Base-by-base conservation (phyloP, 2,797 vertebrate species). In the Loriculus beryllinus region DNA sequence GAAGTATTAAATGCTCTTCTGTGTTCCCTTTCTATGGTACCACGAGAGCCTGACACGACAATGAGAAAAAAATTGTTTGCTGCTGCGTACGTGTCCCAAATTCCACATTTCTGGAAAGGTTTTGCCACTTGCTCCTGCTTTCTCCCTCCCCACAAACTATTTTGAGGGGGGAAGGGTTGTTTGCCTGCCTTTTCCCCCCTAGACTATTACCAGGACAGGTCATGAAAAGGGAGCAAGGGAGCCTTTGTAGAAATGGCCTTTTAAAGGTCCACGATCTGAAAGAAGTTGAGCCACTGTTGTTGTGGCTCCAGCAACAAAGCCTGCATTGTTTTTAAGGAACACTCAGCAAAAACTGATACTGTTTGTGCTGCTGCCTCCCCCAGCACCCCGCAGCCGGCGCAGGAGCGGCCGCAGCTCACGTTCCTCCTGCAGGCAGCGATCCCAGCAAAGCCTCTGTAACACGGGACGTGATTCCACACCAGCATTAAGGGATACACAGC, bases 281-380 rank as follows among this genome's bases (percentile, higher is more conserved):
- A 74, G 60, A 31, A 79, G 31, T 5, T 0, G 23, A 71, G 82
- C 51, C 0, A 1, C 68, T 87, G 82, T 89, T 94, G 90, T 94
- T 94, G 96, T 89, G 91, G 60, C 90, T 71, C 47, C 75, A 10
- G n/a, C 67, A 51, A 95, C 92, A 95, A 95, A 74, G 90, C 75
- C 56, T 1, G 2, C 18, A 68, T 95, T 96, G 94, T 96, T 93
- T 82, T 78, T 4, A 62, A 81, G 51, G 78, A 90, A 83, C 90
- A 82, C 70, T 88, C 90, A 92, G 77, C 23, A 72, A 64, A 85
- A 91, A 40, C 49, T 8, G 51, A 63, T 29, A 23, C 12, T 82
- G 12, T 92, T 92, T 92, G 82, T 93, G 85, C 76, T 56, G 26
- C 18, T 78, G 81, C 52, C 68, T 63, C 45, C 64, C 51, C 28